These are phyloP conservation scores for Chaunax sp. DNA, from an alignment of 2,797 vertebrate genomes.

Conservation along the genomic window DNA sequence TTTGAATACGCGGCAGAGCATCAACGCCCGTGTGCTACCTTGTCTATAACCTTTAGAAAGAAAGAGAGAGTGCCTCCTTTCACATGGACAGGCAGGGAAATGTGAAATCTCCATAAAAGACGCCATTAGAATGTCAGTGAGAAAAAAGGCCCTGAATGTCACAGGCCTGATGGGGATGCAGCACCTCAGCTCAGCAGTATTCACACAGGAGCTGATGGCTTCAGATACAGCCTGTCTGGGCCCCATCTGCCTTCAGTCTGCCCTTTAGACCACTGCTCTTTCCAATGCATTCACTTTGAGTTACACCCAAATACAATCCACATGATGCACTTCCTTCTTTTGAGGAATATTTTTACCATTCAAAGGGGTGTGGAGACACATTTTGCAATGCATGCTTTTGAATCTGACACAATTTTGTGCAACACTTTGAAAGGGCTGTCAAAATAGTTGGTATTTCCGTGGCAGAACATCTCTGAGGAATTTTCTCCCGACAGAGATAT, in stretches of 20 bases:
- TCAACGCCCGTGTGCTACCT: slow-evolving; percentile 47
- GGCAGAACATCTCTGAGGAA: slow-evolving; percentile 57
- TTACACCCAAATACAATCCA: slow-evolving; percentile 59
- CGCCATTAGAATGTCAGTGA: slow-evolving; percentile 72
- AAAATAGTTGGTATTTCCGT: slow-evolving; percentile 60
- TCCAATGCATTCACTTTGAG: slow-evolving; percentile 64
- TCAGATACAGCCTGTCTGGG: slow-evolving; percentile 53
- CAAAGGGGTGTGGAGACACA: slow-evolving; percentile 46
- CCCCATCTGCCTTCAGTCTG: slow-evolving; percentile 55
- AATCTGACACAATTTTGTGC: slow-evolving; percentile 68
- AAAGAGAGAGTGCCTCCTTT: slow-evolving; percentile 46
- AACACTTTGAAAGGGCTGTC: slow-evolving; percentile 63
- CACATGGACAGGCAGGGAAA: slow-evolving; percentile 53
- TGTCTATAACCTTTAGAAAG: slow-evolving; percentile 73
- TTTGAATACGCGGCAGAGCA: slow-evolving; percentile 61
- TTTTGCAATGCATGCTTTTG: slow-evolving; percentile 51
- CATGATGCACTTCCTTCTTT: slow-evolving; percentile 48
- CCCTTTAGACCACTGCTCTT: slow-evolving; percentile 70
- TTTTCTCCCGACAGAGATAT: slow-evolving; percentile 51
- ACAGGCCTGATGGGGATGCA: slow-evolving; percentile 57
- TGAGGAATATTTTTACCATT: slow-evolving; percentile 58
- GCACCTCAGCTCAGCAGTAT: slow-evolving; percentile 43
- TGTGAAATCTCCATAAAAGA: slow-evolving; percentile 74
- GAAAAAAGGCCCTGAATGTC: slow-evolving; percentile 69
- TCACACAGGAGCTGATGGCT: slow-evolving; percentile 59